phyloP scores from a whole-genome alignment of 2,113 vertebrate species.

The Bufo bufo region DNA sequence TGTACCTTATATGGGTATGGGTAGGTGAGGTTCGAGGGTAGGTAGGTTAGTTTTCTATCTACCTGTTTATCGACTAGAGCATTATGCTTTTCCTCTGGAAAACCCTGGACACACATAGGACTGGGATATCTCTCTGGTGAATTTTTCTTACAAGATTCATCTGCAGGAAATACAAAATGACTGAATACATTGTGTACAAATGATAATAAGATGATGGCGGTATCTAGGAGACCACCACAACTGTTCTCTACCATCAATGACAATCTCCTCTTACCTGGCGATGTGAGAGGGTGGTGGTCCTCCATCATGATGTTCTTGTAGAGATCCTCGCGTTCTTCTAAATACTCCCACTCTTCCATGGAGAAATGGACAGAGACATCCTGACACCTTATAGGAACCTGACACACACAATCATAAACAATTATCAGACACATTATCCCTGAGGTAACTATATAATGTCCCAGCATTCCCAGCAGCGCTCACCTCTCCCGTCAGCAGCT shows the following conservation, averaged over 20 bases:
- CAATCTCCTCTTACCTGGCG: not conserved
- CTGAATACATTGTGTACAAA: not conserved
- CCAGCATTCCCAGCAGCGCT: not conserved
- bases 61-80: not conserved
- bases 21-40: too few relatives aligned
- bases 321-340: not conserved
- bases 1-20: too few relatives aligned
- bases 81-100: not conserved
- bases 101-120: not conserved
- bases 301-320: not conserved
- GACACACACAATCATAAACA: not conserved
- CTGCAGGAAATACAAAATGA: not conserved
- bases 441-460: not conserved
- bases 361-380: not conserved
- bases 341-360: not conserved
- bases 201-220: not conserved
- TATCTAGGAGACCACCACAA: not conserved
- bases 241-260: not conserved
- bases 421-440: not conserved
- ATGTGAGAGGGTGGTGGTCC: not conserved
- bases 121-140: not conserved
- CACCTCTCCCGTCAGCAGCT: too few relatives aligned
- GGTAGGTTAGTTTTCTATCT: not conserved
- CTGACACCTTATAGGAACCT: constrained; percentile 1
- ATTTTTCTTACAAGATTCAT: not conserved